Evolutionary conservation across 2,113 vertebrate species (phyloP).

Genomic region (Mastomys coucha): DNA sequence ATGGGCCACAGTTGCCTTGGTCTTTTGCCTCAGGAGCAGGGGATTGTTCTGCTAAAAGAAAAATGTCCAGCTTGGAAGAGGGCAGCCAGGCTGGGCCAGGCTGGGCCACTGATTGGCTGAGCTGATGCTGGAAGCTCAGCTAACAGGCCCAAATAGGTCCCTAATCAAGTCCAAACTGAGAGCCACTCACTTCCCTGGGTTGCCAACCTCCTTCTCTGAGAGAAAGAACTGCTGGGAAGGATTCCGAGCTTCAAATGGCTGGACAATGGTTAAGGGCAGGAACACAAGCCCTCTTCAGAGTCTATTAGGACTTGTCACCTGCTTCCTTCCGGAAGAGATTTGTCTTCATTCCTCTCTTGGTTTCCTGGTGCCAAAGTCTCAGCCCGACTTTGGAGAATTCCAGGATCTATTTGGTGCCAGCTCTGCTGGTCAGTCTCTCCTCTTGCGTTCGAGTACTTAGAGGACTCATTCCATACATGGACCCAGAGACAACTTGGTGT

Average conservation of each 20-base stretch:
- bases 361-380: conserved; percentile 44
- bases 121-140: conserved; percentile 68
- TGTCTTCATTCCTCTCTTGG: neutral
- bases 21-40: conserved; percentile 76
- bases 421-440: neutral
- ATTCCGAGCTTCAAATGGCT: conserved; percentile 11
- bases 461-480: neutral
- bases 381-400: neutral
- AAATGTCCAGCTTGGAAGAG: conserved; percentile 75
- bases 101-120: conserved; percentile 73
- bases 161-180: conserved; percentile 77
- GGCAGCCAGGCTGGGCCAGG: conserved; percentile 73
- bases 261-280: conserved; percentile 55
- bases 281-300: conserved; percentile 58
- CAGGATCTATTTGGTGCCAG: neutral
- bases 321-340: conserved; percentile 48
- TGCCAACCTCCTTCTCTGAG: conserved; percentile 73
- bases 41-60: conserved; percentile 74
- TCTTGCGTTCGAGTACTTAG: neutral
- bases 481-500: neutral
- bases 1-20: conserved; percentile 82
- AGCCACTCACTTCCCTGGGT: conserved; percentile 65
- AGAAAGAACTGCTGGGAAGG: conserved; percentile 46
- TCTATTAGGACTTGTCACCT: conserved; percentile 58
- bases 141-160: conserved; percentile 76